Percentiles rank a stretch among this genome's conserved stretches.
Conservation (phyloP, 2,113 vertebrate species). For the Arothron firmamentum region DNA sequence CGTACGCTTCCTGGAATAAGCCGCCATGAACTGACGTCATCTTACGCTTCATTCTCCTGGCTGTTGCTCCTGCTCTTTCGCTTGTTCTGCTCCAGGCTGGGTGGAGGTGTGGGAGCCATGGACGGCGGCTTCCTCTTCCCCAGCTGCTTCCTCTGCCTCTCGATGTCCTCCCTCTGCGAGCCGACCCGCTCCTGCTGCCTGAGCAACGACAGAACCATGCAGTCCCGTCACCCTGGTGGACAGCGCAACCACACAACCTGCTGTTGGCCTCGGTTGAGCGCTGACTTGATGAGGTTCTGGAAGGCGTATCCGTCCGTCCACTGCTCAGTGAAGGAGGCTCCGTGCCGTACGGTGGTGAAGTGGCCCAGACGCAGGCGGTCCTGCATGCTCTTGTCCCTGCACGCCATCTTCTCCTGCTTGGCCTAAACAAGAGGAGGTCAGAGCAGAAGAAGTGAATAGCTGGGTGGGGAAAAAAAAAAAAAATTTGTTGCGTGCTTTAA, state of each 20-base stretch:
- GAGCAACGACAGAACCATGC: not conserved
- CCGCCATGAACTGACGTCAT: not conserved
- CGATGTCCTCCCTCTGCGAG: conserved; percentile 96
- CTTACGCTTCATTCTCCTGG: conserved; percentile 91
- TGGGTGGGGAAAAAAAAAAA: not conserved
- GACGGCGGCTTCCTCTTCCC: conserved; percentile 95
- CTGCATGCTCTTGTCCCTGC: conserved; percentile 99
- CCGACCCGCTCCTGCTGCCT: conserved; percentile 99
- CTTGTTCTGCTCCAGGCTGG: conserved; percentile 94
- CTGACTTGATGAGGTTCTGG: conserved; percentile 99
- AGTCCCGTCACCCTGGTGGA: too few species aligned
- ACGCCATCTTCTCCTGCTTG: conserved; percentile 98
- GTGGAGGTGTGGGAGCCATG: conserved; percentile 89
- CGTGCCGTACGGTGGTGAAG: conserved; percentile 95
- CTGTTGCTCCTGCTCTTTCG: conserved; percentile 97
- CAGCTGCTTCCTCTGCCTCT: conserved; percentile 94
- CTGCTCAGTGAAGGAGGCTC: conserved; percentile 96
- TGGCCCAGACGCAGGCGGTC: conserved; percentile 93
- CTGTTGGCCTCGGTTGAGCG: not conserved
- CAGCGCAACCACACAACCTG: not conserved
- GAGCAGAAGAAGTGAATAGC: not conserved
- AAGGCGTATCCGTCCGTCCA: conserved; percentile 99
- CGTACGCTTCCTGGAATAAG: too few species aligned
- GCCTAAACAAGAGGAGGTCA: conserved; percentile 72
- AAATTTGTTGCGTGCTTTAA: not conserved